phyloP scores from a whole-genome alignment of 2,113 vertebrate species.

The Capreolus pygargus region DNA sequence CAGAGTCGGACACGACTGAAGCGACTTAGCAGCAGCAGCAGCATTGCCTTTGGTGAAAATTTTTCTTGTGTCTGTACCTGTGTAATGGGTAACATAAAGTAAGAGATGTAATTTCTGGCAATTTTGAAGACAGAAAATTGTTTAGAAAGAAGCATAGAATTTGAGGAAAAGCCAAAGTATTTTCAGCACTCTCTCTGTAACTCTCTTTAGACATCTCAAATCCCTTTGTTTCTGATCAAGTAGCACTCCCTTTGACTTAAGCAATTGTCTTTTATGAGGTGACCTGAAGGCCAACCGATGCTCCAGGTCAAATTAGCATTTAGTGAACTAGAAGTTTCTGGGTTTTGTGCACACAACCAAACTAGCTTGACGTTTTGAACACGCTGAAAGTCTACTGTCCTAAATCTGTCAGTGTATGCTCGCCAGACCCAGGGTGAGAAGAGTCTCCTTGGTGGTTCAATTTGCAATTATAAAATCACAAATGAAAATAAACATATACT shows the following conservation, averaged over 20 bases:
- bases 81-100: not conserved
- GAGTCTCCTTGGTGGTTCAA: not conserved
- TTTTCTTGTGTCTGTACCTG: not conserved
- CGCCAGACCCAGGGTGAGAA: not conserved
- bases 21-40: not conserved
- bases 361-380: not conserved
- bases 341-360: not conserved
- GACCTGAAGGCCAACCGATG: not conserved
- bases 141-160: not conserved
- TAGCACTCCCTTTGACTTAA: not conserved
- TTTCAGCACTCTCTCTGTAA: not conserved
- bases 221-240: not conserved
- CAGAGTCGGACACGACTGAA: not conserved
- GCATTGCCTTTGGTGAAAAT: not conserved
- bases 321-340: not conserved
- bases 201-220: not conserved
- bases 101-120: not conserved
- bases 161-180: not conserved
- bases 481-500: not conserved
- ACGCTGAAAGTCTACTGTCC: not conserved
- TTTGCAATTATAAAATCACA: not conserved
- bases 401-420: not conserved
- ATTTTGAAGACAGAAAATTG: not conserved
- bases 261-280: not conserved
- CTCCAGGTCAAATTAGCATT: not conserved